Evolutionary conservation across 2,113 vertebrate genomes (phyloP).

Genomic region (Vicugna pacos): DNA sequence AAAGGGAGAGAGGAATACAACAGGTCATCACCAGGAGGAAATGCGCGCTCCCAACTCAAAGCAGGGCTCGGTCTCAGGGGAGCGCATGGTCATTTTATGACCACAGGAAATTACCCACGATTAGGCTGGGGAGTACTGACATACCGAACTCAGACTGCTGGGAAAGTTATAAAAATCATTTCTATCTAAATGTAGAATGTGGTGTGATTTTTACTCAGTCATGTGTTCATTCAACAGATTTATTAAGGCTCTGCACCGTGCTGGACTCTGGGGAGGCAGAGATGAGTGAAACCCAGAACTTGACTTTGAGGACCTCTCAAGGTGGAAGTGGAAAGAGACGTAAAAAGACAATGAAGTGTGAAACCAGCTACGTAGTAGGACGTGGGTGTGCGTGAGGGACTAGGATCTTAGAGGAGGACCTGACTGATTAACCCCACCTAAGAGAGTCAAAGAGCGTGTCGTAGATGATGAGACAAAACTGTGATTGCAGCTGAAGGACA

Average conservation of each 20-base stretch:
- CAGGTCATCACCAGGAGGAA: neutral
- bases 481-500: neutral
- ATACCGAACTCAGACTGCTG: neutral
- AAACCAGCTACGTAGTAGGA: rapidly evolving
- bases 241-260: neutral
- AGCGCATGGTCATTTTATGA: neutral
- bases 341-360: neutral
- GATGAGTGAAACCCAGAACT: neutral
- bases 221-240: neutral
- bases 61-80: rapidly evolving
- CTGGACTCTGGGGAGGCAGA: neutral
- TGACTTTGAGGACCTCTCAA: neutral
- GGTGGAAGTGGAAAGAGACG: neutral
- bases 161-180: neutral
- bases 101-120: neutral
- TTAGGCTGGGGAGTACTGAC: neutral
- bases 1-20: neutral
- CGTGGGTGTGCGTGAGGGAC: neutral
- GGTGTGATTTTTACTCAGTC: neutral
- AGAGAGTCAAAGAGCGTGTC: neutral
- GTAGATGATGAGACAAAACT: neutral
- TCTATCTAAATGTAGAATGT: neutral
- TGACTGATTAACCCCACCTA: neutral
- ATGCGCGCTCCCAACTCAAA: neutral
- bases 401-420: neutral